Base-by-base conservation (phyloP, 2,113 vertebrate species). In the Ophthalmolycus amberensis region DNA sequence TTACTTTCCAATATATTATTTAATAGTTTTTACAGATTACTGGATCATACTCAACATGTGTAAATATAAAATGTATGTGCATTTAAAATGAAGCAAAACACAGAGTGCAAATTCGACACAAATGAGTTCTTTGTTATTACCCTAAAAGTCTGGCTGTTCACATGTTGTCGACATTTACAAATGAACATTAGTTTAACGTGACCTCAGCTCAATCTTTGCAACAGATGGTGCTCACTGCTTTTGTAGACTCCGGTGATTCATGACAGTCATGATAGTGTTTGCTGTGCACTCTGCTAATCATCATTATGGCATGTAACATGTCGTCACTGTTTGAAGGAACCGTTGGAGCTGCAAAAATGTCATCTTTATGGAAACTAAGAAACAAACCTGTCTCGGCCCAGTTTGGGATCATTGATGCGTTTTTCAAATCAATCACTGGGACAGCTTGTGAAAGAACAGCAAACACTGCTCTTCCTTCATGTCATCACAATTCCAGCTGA, bases 251-350 rank as follows among this genome's bases (percentile, higher is more conserved):
- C 16, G 1, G 32, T 73, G 75, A 73, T 54, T 78, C 40, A 73
- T 78, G 52, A 25, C 50, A 5, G 32, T 5, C 46, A 18, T 62
- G 27, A 68, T n/a, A 5, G 42, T 71, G 73, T 72, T 72, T 66
- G 50, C 50, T 42, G n/a, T 59, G 64, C n/a, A 2, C 27, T 29
- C 14, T 27, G 25, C 25, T 46, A 1, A 60, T 70, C 16, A 56
- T 29, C 22, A 42, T 25, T 3, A 3, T 18, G 42, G 16, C 25
- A 10, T 9, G 8, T 32, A 32, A 32, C 32, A 32, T 25, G 34
- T 46, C 0, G 0, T 9, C 60, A 56, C 11, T 29, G 54, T 27
- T 18, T 22, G 11, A 6, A 20, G 18, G 52, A 70, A 70, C 50
- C 20, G 7, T 32, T 22, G 38, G 59, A 56, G 32, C 60, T 37